Evolutionary conservation across 2,888 invertebrate species (phyloP).

Genomic region (Ischnus inquisitorius): DNA sequence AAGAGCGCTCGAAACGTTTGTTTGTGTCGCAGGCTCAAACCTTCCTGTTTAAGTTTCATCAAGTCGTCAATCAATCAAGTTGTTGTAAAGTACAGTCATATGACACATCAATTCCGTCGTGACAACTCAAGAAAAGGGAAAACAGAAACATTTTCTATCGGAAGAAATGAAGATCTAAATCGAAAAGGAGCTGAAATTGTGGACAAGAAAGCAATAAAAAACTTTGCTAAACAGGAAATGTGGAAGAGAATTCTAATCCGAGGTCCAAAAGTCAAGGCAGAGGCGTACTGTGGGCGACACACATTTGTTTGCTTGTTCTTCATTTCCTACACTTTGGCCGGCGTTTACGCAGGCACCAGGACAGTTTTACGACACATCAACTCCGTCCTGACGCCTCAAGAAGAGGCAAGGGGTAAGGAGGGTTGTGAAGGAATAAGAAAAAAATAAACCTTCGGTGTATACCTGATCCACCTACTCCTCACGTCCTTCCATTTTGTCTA

Average conservation of each 20-base stretch:
- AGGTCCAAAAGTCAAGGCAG: neutral
- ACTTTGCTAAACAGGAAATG: neutral
- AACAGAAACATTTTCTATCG: neutral
- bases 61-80: neutral
- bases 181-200: neutral
- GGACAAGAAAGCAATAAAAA: neutral
- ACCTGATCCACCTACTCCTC: neutral
- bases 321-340: neutral
- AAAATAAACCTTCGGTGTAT: neutral
- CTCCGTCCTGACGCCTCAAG: neutral
- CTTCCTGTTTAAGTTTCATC: neutral
- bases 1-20: neutral
- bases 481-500: neutral
- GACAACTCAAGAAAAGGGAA: neutral
- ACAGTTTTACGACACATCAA: constrained; percentile 13
- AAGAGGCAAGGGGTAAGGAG: neutral
- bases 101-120: too few species aligned
- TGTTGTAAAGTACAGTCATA: too few species aligned
- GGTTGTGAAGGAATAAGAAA: neutral
- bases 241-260: neutral
- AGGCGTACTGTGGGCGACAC: neutral
- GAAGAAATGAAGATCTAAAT: neutral
- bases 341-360: neutral
- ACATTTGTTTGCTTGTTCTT: neutral
- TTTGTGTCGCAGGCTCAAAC: neutral